Evolutionary conservation across 2,888 invertebrate species (phyloP).

Genomic region (Linnaemya vulpina): DNA sequence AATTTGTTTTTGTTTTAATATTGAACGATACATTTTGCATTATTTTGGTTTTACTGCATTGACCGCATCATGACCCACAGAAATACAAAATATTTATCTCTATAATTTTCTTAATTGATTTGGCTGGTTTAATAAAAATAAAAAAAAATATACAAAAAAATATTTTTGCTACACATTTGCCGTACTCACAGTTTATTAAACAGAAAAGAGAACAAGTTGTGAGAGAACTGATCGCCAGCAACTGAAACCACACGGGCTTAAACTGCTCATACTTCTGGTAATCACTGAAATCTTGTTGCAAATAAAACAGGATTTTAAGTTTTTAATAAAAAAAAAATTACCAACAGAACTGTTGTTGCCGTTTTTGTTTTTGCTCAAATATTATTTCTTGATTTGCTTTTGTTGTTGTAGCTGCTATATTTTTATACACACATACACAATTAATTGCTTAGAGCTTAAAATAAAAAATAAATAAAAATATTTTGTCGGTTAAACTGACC

Average conservation of each 20-base stretch:
- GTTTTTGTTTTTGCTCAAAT: slow-evolving; percentile 10
- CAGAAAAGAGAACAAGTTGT: not conserved
- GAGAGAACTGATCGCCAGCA: slow-evolving; percentile 22
- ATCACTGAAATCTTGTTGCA: slow-evolving; percentile 69
- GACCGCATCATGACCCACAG: slow-evolving; percentile 58
- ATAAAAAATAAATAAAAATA: slow-evolving; percentile 21
- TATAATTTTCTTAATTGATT: slow-evolving; percentile 66
- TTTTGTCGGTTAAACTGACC: slow-evolving; percentile 71
- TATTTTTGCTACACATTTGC: slow-evolving; percentile 11
- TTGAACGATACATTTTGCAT: slow-evolving; percentile 9
- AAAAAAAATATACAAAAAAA: not conserved
- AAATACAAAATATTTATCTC: slow-evolving; percentile 27
- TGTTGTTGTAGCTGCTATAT: slow-evolving; percentile 7
- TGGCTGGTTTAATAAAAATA: slow-evolving; percentile 21
- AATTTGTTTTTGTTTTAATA: slow-evolving; percentile 36
- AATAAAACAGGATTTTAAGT: slow-evolving; percentile 65
- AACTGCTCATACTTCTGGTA: slow-evolving; percentile 22
- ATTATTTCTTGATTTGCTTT: slow-evolving; percentile 41
- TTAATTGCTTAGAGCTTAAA: slow-evolving; percentile 38
- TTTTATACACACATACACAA: not conserved
- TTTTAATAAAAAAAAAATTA: slow-evolving; percentile 19
- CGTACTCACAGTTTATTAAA: slow-evolving; percentile 22
- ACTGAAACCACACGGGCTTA: not conserved
- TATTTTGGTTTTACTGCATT: slow-evolving; percentile 17
- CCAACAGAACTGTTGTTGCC: slow-evolving; percentile 27